Percentiles rank a stretch among this genome's conserved stretches.
Conservation (phyloP, 2,797 vertebrate species). For the Alauda arvensis region DNA sequence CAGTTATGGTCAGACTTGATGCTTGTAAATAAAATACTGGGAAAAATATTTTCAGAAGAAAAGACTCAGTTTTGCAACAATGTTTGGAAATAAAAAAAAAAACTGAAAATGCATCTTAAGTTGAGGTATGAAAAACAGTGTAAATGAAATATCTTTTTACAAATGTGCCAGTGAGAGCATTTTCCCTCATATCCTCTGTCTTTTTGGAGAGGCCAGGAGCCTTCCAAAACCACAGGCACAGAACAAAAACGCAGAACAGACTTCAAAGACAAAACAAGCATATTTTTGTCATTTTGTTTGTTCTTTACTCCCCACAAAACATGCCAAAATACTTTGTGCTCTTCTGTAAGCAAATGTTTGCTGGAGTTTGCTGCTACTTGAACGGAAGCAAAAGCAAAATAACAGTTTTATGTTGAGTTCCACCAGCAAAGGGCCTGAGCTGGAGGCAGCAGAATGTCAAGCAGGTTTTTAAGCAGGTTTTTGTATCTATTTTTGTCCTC, state of each 20-base stretch:
- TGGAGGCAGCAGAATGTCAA: background rate
- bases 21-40: background rate
- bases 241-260: background rate
- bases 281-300: background rate
- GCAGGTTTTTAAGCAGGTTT: background rate
- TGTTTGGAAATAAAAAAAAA: background rate
- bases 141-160: background rate
- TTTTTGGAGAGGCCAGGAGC: background rate
- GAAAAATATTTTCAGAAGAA: background rate
- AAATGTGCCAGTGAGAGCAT: background rate
- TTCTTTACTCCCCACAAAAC: background rate
- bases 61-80: background rate
- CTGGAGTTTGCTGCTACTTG: background rate
- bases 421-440: background rate
- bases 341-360: background rate
- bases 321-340: background rate
- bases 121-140: background rate
- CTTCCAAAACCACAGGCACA: background rate
- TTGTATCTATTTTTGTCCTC: background rate
- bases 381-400: background rate
- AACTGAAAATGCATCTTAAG: background rate
- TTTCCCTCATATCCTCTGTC: rapidly evolving
- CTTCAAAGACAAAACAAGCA: background rate
- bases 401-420: background rate
- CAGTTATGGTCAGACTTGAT: background rate